Base-by-base conservation (phyloP, 2,113 vertebrate species). In the Oryzias woworae region DNA sequence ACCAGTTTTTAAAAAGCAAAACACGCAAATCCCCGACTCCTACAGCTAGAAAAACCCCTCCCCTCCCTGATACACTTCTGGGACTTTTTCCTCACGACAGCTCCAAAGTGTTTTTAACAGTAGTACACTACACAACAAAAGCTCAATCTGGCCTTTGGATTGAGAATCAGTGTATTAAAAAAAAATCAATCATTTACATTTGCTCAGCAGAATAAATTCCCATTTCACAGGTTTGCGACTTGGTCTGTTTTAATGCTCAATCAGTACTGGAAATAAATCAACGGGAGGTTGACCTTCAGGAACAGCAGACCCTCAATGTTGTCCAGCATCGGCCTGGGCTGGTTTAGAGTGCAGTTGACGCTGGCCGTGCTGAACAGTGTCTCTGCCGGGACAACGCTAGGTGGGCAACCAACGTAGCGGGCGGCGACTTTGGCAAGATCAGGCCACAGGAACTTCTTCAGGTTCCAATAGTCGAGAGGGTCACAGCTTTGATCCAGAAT, bases 221-320 rank as follows among this genome's bases (percentile, higher is more conserved):
- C 70, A 73, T 84, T 89, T 90, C 85, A 90, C 90, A 91, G 87
- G 85, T 87, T 82, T 69, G 74, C 75, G 80, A 83, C 87, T 86
- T 89, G 89, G 89, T 90, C 90, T 88, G 86, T 51, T 82, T 64
- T 71, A 84, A 83, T 80, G 71, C 65, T 78, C 68, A 63, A 77
- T 71, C 92, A 98, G 93, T 99, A 98, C 90, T 99, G 95, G 90
- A 98, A 99, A 91, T 94, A 98, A 92, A 98, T 94, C 89, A 98
- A 90, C 66, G 96, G 96, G 84, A 99, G 96, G 87, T 99, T 98
- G 73, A 98, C 95, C 85, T 99, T 99, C 88, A 98, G 90, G 90
- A 99, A 99, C 79, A 98, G 90, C 55, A 98, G 94, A 74, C 95
- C 95, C 90, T 99, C 96, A 73, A 97, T 91, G 84, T 99, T 96